phyloP scores from a whole-genome alignment of 2,797 vertebrate species.

The Allobates femoralis region DNA sequence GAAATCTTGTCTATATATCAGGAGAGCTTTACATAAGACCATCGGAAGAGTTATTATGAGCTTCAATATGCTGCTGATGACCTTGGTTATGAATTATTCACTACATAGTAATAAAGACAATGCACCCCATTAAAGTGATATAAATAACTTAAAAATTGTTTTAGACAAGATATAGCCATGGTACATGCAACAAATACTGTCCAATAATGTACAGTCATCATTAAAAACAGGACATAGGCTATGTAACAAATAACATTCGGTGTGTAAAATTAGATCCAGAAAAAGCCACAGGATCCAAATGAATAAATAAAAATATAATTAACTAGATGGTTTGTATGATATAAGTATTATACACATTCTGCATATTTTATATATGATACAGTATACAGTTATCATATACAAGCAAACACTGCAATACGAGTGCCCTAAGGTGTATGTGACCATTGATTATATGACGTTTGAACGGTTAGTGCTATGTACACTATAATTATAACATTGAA shows the following conservation, averaged over 20 bases:
- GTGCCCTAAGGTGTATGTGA: too few relatives aligned
- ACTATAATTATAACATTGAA: too few relatives aligned
- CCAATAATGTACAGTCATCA: not conserved
- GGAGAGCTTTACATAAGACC: not conserved
- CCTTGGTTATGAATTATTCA: constrained; percentile 23
- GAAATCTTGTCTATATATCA: not conserved
- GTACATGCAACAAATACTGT: not conserved
- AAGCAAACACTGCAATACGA: too few relatives aligned
- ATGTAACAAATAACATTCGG: not conserved
- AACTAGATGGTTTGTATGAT: not conserved
- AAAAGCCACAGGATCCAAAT: not conserved
- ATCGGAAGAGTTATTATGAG: not conserved
- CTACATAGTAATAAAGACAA: not conserved
- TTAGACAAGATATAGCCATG: not conserved
- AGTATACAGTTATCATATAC: too few relatives aligned
- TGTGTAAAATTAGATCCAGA: not conserved
- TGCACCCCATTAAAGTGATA: not conserved
- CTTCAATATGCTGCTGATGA: not conserved
- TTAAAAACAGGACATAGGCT: not conserved
- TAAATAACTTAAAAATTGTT: constrained; percentile 10
- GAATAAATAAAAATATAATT: not conserved
- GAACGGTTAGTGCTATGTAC: too few relatives aligned
- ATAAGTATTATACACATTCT: not conserved
- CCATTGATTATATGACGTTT: too few relatives aligned
- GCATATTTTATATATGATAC: too few relatives aligned